Percentiles rank a stretch among this genome's conserved stretches.
phyloP scores from a whole-genome alignment of 2,888 invertebrate genomes.

The Apamea anceps region DNA sequence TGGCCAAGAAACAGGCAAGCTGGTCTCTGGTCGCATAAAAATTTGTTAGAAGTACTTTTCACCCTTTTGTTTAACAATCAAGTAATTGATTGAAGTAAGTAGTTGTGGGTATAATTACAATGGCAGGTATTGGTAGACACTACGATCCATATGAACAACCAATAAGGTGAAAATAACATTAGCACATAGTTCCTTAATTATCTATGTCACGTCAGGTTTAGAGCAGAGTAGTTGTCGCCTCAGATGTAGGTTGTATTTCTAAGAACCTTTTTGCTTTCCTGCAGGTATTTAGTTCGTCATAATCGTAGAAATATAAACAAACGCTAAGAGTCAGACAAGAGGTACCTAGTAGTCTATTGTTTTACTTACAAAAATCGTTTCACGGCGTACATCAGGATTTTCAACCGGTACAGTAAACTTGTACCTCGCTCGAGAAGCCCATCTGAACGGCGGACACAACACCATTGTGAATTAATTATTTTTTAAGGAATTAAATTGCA shows the following conservation, averaged over 20 bases:
- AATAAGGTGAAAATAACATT: background rate
- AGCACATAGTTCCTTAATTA: background rate
- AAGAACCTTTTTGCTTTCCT: background rate
- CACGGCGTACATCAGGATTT: slow-evolving; percentile 72
- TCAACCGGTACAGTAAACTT: slow-evolving; percentile 75
- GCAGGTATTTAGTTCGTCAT: background rate
- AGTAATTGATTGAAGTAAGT: background rate
- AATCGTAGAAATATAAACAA: slow-evolving; percentile 23
- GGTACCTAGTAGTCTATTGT: slow-evolving; percentile 6
- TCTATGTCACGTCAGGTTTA: background rate
- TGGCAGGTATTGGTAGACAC: background rate
- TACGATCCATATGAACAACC: background rate
- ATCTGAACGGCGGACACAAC: slow-evolving; percentile 86
- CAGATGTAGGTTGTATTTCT: background rate
- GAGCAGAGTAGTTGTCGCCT: background rate
- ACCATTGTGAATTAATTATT: slow-evolving; percentile 76
- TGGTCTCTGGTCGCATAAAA: background rate
- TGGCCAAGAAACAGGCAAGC: too few relatives aligned
- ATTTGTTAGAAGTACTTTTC: background rate
- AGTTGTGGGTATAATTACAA: background rate
- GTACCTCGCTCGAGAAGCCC: slow-evolving; percentile 83
- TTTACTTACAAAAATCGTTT: slow-evolving; percentile 84
- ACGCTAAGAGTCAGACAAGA: background rate
- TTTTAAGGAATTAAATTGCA: slow-evolving; percentile 35
- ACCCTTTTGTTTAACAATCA: background rate